Evolutionary conservation across 2,888 invertebrate species (phyloP).

Genomic region (Ichneumoninae sp.): DNA sequence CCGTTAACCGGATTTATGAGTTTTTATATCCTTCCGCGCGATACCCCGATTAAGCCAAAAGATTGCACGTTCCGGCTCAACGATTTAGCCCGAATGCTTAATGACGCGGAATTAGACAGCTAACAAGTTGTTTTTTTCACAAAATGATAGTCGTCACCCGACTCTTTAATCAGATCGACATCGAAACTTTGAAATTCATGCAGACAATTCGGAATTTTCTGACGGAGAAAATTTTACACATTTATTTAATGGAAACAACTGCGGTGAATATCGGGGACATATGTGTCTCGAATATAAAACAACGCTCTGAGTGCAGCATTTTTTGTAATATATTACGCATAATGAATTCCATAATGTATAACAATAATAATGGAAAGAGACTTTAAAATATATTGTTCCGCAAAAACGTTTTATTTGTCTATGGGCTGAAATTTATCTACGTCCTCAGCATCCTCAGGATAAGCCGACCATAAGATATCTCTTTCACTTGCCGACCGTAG

Average conservation of each 20-base stretch:
- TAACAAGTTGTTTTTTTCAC: neutral
- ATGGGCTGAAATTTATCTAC: too few species aligned
- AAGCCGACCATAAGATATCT: too few species aligned
- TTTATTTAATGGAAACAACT: neutral
- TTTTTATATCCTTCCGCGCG: slow-evolving; percentile 46
- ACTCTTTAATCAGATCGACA: neutral
- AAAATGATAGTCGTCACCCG: neutral
- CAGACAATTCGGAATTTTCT: neutral
- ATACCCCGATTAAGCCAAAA: slow-evolving; percentile 31
- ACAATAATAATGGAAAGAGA: too few species aligned
- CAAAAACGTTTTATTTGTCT: too few species aligned
- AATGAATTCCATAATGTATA: neutral
- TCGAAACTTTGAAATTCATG: neutral
- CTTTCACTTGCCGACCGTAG: too few species aligned
- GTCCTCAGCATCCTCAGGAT: too few species aligned
- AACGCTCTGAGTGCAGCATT: too few species aligned
- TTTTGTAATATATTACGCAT: too few species aligned
- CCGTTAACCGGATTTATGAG: slow-evolving; percentile 55
- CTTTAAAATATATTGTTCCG: too few species aligned
- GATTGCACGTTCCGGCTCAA: slow-evolving; percentile 28
- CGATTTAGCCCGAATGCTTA: slow-evolving; percentile 22
- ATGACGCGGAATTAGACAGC: slow-evolving; percentile 20
- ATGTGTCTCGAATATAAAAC: neutral
- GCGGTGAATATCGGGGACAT: too few species aligned
- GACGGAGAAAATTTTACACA: neutral